Evolutionary conservation across 2,888 invertebrate species (phyloP), one percentile per base, ranked within the genome.

Genomic region (Chymomyza amoena): DNA sequence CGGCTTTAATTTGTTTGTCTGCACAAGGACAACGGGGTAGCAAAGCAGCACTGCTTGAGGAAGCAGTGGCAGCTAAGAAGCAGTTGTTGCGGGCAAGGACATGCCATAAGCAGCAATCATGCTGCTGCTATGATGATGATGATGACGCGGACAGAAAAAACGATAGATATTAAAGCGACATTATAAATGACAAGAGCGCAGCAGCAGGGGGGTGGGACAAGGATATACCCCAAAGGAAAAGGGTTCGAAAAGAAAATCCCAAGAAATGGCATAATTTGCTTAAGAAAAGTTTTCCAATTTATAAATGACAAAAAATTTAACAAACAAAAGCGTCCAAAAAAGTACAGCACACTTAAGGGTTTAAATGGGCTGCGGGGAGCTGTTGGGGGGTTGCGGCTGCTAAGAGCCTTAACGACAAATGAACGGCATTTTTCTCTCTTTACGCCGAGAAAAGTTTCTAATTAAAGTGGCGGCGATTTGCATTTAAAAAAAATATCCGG

Each of bases 271-370:
- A 86, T 84, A 86, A 88, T 88, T 86, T 89, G 87, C 84, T 88
- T 84, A 83, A 84, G 79, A 76, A 89, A 87, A 88, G 76, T 88
- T 88, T 88, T 88, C 89, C 89, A 88, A 89, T 88, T 89, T 89
- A 88, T 88, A 88, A 88, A 88, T 88, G 88, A 87, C 86, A 88
- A 85, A 85, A 87, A 86, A 84, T 73, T 75, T 72, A 69, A 72
- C 68, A 66, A 66, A 71, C 64, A 68, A 51, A 50, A 66, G 66
- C 69, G 60, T 54, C 45, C 54, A 51, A 61, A 15, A 16, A 59
- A 16, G 18, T 66, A 13, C 64, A 64, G 69, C 64, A 70, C 68
- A 56, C 45, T 66, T 69, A n/a, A 16, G 32, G n/a, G n/a, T 51
- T 51, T 32, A 32, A 9, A 32, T 32, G 32, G 32, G 9, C 32